These are phyloP conservation scores for Agapetus fuscipes DNA, from an alignment of 2,888 invertebrate species.

Conservation along the genomic window DNA sequence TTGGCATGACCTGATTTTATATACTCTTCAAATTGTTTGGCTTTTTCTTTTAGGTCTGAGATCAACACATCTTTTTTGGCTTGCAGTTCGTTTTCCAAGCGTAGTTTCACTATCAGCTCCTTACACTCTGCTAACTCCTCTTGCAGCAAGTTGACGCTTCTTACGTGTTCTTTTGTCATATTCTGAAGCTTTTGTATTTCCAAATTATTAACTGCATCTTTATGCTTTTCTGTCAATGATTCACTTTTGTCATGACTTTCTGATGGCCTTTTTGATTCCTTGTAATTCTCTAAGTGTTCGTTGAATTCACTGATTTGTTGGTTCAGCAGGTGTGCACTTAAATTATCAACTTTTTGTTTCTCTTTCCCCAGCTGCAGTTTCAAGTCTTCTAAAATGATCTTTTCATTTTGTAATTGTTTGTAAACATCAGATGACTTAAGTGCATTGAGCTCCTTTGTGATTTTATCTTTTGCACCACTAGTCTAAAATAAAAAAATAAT, in stretches of 20 bases:
- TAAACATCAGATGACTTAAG: constrained; percentile 40
- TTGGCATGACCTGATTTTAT: constrained; percentile 43
- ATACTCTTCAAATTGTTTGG: constrained; percentile 54
- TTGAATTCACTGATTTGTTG: constrained; percentile 36
- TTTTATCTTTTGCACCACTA: constrained; percentile 50
- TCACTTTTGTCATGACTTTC: no score
- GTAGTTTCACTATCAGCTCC: constrained; percentile 27
- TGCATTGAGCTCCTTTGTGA: constrained; percentile 47
- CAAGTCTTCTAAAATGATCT: constrained; percentile 42
- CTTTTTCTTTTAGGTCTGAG: constrained; percentile 50
- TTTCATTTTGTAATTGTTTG: constrained; percentile 42
- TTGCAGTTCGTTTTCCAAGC: constrained; percentile 31
- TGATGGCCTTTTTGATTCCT: constrained; percentile 8
- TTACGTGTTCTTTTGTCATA: constrained; percentile 25
- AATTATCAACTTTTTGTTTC: constrained; percentile 44
- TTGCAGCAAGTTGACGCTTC: constrained; percentile 27
- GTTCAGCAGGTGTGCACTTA: constrained; percentile 47
- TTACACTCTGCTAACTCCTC: constrained; percentile 29
- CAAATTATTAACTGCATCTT: no score
- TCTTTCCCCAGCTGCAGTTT: constrained; percentile 37
- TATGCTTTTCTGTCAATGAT: constrained; percentile 27
- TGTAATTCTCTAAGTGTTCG: constrained; percentile 23
- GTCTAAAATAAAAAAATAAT: constrained; percentile 32
- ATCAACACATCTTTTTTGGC: constrained; percentile 51
- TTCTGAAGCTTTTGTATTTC: constrained; percentile 29